phyloP scores from a whole-genome alignment of 2,888 invertebrate species.

The Lepidocyrtinus sp. region DNA sequence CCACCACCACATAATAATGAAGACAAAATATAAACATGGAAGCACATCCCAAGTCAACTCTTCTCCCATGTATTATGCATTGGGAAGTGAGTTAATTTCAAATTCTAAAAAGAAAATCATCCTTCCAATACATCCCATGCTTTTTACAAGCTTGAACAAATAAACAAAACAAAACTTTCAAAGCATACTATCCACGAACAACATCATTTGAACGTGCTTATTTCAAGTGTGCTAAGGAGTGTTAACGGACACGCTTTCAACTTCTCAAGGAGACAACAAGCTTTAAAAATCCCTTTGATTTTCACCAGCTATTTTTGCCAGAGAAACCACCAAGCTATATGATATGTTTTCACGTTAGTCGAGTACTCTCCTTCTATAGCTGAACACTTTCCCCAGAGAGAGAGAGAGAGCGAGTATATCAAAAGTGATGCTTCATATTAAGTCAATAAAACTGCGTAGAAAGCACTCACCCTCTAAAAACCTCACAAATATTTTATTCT shows the following conservation, averaged over 20 bases:
- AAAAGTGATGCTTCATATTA: background rate
- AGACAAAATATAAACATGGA: too few species aligned
- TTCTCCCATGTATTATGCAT: too few species aligned
- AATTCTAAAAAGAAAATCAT: background rate
- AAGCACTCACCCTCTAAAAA: background rate
- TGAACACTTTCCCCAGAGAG: too few species aligned
- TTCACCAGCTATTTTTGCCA: background rate
- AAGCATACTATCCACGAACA: too few species aligned
- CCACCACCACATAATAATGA: conserved; percentile 58
- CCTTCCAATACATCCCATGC: background rate
- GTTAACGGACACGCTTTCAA: background rate
- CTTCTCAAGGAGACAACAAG: conserved; percentile 3
- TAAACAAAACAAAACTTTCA: background rate
- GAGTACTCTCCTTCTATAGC: background rate
- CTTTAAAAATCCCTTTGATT: too few species aligned
- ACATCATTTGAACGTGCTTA: too few species aligned
- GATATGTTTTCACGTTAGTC: background rate
- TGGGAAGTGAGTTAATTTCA: background rate
- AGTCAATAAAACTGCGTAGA: background rate
- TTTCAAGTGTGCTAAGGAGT: background rate
- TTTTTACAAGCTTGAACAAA: background rate
- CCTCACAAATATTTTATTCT: background rate
- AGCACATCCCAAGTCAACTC: too few species aligned
- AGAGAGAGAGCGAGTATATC: too few species aligned
- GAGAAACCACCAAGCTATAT: background rate